Evolutionary conservation across 2,797 vertebrate genomes (phyloP).

Genomic region (Cercopithecus hamlyni): DNA sequence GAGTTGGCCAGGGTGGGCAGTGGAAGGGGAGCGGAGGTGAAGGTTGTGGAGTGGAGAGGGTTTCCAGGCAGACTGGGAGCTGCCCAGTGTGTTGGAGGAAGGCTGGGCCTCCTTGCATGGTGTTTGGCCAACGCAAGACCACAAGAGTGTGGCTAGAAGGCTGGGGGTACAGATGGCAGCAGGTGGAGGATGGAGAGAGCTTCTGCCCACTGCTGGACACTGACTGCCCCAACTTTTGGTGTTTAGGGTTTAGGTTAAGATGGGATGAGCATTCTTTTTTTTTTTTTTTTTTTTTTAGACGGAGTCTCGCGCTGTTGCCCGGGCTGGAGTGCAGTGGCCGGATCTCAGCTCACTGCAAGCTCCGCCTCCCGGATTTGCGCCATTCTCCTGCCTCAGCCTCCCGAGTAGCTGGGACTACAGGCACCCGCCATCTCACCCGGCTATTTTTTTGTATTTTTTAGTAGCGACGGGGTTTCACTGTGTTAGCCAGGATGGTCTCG

Average conservation of each 20-base stretch:
- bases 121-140: neutral
- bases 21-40: fast-evolving
- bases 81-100: fast-evolving
- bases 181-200: neutral
- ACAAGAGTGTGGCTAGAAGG: neutral
- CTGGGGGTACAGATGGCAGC: fast-evolving
- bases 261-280: neutral
- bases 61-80: fast-evolving
- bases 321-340: no score
- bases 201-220: fast-evolving
- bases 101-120: fast-evolving
- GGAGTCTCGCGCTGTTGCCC: no score
- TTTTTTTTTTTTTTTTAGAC: no score
- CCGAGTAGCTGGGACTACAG: no score
- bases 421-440: no score
- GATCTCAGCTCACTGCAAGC: no score
- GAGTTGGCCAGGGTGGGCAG: neutral
- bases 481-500: no score
- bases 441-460: no score
- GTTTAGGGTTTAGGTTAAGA: neutral
- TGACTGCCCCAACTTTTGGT: fast-evolving
- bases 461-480: no score
- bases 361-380: no score
- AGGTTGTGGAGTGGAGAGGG: neutral
- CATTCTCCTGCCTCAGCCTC: no score